phyloP scores from a whole-genome alignment of 1,140 invertebrate species.

The Paraescarpia echinospica region DNA sequence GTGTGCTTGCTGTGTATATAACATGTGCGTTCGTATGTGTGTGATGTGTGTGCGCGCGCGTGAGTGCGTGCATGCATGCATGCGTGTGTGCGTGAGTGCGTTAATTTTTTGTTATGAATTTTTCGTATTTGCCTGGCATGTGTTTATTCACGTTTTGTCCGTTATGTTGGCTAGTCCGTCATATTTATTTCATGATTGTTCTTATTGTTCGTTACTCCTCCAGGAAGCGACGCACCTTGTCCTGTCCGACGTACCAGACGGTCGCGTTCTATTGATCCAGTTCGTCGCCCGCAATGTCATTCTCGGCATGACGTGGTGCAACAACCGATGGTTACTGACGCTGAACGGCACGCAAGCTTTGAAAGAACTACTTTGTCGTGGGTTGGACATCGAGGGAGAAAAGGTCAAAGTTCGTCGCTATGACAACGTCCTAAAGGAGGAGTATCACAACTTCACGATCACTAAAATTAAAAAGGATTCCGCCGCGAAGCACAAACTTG shows the following conservation, averaged over 20 bases:
- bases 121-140: too few species aligned
- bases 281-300: conserved; percentile 25
- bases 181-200: too few species aligned
- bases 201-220: too few species aligned
- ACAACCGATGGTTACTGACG: conserved; percentile 24
- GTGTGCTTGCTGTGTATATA: too few species aligned
- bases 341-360: conserved; percentile 7
- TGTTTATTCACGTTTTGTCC: too few species aligned
- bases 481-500: neutral
- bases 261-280: conserved; percentile 10
- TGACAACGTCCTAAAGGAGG: conserved; percentile 22
- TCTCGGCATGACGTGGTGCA: conserved; percentile 12
- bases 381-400: conserved; percentile 8
- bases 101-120: too few species aligned
- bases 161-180: too few species aligned
- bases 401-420: conserved; percentile 16
- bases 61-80: too few species aligned
- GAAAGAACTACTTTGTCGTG: neutral
- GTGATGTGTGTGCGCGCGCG: too few species aligned
- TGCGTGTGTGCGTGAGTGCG: too few species aligned
- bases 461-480: neutral
- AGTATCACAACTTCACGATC: conserved; percentile 9
- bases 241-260: neutral
- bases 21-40: too few species aligned
- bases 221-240: neutral